Evolutionary conservation across 2,113 vertebrate species (phyloP).

Genomic region (Grammomys dolichurus): DNA sequence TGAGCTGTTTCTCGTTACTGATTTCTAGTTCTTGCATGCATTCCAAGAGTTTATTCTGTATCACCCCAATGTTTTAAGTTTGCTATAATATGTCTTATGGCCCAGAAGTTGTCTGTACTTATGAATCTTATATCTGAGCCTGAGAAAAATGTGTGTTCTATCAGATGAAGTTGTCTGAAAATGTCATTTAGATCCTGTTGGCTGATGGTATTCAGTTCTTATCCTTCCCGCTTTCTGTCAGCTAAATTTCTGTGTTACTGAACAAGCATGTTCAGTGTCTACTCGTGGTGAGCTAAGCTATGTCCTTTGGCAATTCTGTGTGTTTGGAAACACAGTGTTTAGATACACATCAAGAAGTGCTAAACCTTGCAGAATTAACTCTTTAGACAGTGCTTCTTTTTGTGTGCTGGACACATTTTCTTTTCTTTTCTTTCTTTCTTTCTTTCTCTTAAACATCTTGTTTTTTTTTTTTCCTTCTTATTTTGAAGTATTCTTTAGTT

Average conservation of each 20-base stretch:
- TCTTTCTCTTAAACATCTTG: neutral
- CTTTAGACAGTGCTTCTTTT: neutral
- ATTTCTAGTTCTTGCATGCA: neutral
- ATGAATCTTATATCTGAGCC: neutral
- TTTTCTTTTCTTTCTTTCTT: neutral
- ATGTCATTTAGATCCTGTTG: slow-evolving; percentile 22
- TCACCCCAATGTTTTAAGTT: neutral
- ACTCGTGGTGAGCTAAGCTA: neutral
- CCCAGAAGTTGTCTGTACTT: neutral
- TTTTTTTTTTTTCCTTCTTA: neutral
- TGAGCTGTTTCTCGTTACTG: neutral
- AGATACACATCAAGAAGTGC: neutral
- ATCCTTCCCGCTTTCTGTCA: neutral
- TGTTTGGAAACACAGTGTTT: neutral
- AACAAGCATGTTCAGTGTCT: neutral
- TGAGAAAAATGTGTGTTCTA: neutral
- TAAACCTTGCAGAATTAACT: neutral
- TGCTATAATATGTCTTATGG: neutral
- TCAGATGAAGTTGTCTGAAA: neutral
- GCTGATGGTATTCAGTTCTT: neutral
- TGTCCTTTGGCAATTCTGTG: neutral
- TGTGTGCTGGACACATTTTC: neutral
- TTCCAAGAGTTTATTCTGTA: neutral
- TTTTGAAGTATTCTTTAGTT: neutral
- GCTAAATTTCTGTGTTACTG: neutral